phyloP scores from a whole-genome alignment of 1,140 invertebrate species.

The Heliconius hewitsoni region DNA sequence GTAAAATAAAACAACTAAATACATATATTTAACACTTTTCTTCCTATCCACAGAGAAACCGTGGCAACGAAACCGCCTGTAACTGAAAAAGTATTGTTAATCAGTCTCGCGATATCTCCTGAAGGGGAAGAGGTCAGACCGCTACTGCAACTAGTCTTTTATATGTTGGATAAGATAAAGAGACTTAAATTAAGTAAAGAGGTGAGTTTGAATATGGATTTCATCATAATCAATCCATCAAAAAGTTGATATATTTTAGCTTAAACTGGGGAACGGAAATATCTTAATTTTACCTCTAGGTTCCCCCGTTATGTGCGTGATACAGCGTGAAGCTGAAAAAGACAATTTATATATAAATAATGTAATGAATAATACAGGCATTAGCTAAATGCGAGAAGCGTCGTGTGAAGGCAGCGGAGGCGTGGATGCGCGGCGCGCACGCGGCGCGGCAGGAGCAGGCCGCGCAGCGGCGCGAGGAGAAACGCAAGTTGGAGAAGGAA shows the following conservation, averaged over 20 bases:
- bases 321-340: background rate
- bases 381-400: slow-evolving; percentile 96
- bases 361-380: slow-evolving; percentile 80
- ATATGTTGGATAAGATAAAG: slow-evolving; percentile 95
- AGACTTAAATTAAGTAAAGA: slow-evolving; percentile 95
- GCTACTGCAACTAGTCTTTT: slow-evolving; percentile 93
- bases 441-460: slow-evolving; percentile 92
- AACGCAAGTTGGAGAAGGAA: slow-evolving; percentile 95
- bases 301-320: background rate
- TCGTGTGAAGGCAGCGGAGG: slow-evolving; percentile 94
- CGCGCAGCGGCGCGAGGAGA: slow-evolving; percentile 88
- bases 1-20: background rate
- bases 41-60: slow-evolving; percentile 67
- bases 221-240: too few species aligned
- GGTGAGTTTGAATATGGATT: slow-evolving; percentile 79
- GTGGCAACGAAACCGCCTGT: slow-evolving; percentile 84
- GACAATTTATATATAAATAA: background rate
- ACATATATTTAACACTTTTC: background rate
- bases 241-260: too few species aligned
- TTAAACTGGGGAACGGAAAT: too few species aligned
- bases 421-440: slow-evolving; percentile 96
- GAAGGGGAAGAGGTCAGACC: slow-evolving; percentile 86
- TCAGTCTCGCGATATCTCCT: slow-evolving; percentile 90
- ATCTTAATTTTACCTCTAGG: too few species aligned
- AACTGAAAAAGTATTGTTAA: slow-evolving; percentile 90